Base-by-base conservation (phyloP, 1,140 invertebrate species). In the Tetramorium simillimum region DNA sequence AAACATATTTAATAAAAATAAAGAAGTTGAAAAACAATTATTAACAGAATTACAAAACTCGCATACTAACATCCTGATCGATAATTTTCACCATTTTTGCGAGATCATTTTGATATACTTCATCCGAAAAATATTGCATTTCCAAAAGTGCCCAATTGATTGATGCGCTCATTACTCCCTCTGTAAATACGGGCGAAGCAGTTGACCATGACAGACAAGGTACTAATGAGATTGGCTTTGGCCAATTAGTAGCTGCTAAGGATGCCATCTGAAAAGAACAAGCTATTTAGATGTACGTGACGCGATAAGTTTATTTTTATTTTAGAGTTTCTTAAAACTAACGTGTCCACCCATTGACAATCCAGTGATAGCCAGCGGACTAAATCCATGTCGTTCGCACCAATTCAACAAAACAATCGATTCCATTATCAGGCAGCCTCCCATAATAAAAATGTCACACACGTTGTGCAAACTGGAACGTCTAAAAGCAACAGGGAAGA, bases 321-420 rank as follows among this genome's bases (percentile, higher is more conserved):
- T 33, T 18, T 6, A 18, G 63, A 49, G 51, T 69, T 46, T 46
- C 12, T 46, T 18, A 73, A 43, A 77, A 96, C 97, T 96, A 94
- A 99, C 98, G 97, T 99, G 99, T 67, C 99, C 99, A 82, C 99
- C 99, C 99, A 99, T 99, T n/a, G 99, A 99, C 69, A 99, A 96
- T n/a, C 99, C 99, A 28, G 98, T 99, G 10, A 99, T 96, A 67
- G 98, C 99, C 6, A 99, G 95, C 0, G 99, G 99, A 14, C 98
- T 98, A 93, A 97, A 98, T 28, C 97, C 97, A 93, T 98, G 96
- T 72, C 96, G 96, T 95, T 99, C 98, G 93, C 98, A 99, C 99
- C 99, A 99, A 95, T 99, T 97, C 63, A 99, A 96, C 70, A 99
- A 95, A 33, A 98, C 99, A 77, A 99, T 95, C 10, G 98, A 98